Evolutionary conservation across 2,888 invertebrate genomes (phyloP).

Genomic region (Dicycla oo): DNA sequence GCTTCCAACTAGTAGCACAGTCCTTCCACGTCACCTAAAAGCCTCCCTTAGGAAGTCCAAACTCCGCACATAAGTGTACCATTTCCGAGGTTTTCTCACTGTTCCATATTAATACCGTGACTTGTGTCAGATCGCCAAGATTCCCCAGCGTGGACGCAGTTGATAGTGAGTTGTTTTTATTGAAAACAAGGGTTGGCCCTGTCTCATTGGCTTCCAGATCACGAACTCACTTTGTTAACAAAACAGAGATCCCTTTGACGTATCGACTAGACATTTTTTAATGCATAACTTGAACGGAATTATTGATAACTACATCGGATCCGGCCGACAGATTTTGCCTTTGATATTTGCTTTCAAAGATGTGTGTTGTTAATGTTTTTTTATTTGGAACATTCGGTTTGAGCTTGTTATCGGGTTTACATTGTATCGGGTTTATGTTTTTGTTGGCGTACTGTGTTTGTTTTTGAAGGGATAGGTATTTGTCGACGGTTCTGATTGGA

Average conservation of each 20-base stretch:
- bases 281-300: constrained; percentile 88
- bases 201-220: constrained; percentile 83
- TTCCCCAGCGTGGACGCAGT: constrained; percentile 77
- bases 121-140: constrained; percentile 63
- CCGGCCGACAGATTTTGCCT: constrained; percentile 75
- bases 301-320: constrained; percentile 83
- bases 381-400: constrained; percentile 45
- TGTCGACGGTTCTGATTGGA: constrained; percentile 15
- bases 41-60: constrained; percentile 52
- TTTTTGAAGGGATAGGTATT: constrained; percentile 24
- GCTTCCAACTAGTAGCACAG: constrained; percentile 15
- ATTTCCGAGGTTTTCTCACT: constrained; percentile 50
- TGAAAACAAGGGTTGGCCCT: constrained; percentile 86
- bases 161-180: constrained; percentile 86
- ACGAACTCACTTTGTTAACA: constrained; percentile 89
- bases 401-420: constrained; percentile 38
- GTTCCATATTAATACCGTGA: constrained; percentile 58
- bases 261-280: constrained; percentile 82
- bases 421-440: constrained; percentile 44
- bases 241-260: constrained; percentile 88
- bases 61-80: constrained; percentile 48
- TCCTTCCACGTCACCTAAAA: constrained; percentile 39
- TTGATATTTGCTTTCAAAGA: constrained; percentile 71
- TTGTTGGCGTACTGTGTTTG: constrained; percentile 27
- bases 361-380: constrained; percentile 58